Conservation (phyloP, 2,113 vertebrate genomes). For the Oryzias javanicus region DNA sequence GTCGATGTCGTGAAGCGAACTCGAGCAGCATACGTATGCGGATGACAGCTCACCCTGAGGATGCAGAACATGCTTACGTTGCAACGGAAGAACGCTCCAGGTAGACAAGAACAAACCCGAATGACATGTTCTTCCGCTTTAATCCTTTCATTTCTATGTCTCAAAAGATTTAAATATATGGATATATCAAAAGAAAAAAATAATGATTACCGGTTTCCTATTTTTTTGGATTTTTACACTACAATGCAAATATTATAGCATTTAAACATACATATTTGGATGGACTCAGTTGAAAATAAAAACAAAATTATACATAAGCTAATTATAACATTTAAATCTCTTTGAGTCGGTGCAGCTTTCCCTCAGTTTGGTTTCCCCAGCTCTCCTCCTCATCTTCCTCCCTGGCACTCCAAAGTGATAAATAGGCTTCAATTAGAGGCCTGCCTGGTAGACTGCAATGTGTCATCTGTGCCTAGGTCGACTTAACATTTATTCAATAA, state of each 20-base stretch:
- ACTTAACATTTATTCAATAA: constrained; percentile 71
- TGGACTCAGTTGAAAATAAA: too few relatives aligned
- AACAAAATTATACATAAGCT: too few relatives aligned
- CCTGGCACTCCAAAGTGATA: constrained; percentile 54
- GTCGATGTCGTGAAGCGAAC: constrained; percentile 36
- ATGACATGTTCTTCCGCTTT: not conserved
- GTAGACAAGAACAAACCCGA: too few relatives aligned
- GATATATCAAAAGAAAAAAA: too few relatives aligned
- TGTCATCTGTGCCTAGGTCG: constrained; percentile 65
- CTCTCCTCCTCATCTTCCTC: constrained; percentile 15
- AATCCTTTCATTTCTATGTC: not conserved
- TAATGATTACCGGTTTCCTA: too few relatives aligned
- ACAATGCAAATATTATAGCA: too few relatives aligned
- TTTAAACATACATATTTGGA: too few relatives aligned
- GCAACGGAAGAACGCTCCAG: not conserved
- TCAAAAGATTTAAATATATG: not conserved
- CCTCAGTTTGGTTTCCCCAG: constrained; percentile 12
- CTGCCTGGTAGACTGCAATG: constrained; percentile 62
- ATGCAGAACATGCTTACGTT: not conserved
- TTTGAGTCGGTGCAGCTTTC: not conserved
- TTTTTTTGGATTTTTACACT: too few relatives aligned
- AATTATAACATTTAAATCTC: too few relatives aligned
- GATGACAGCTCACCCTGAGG: constrained; percentile 6
- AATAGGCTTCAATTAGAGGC: constrained; percentile 68
- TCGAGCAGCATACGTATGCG: constrained; percentile 37